These are phyloP conservation scores for Chaetorhynchus papuensis DNA, from an alignment of 2,113 vertebrate genomes.

Conservation along the genomic window DNA sequence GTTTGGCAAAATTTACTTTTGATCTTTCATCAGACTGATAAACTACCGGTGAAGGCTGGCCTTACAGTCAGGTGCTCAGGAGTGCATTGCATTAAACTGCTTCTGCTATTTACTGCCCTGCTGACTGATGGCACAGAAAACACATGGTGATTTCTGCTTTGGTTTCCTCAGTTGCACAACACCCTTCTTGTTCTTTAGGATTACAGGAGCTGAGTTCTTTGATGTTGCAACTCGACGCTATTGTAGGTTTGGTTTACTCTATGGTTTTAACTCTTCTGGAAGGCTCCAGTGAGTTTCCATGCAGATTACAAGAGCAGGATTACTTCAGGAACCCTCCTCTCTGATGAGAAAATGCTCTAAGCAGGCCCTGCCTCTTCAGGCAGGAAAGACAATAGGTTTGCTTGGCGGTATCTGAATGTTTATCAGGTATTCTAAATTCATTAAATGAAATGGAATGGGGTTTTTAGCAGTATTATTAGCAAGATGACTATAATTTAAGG, in stretches of 20 bases:
- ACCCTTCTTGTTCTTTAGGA: not conserved
- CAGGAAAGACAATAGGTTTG: not conserved
- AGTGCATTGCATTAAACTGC: not conserved
- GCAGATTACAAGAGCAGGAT: not conserved
- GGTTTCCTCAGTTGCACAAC: not conserved
- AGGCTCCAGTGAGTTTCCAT: not conserved
- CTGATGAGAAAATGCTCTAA: not conserved
- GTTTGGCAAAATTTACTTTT: not conserved
- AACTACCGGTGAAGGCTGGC: not conserved
- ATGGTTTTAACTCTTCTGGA: not conserved
- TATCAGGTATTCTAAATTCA: slow-evolving; percentile 9
- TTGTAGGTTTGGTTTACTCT: not conserved
- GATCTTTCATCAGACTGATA: not conserved
- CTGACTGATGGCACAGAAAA: not conserved
- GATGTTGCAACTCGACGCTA: not conserved
- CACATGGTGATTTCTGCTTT: not conserved
- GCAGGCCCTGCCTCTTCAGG: not conserved
- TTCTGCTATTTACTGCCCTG: not conserved
- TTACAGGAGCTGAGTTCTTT: not conserved
- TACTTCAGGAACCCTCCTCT: not conserved
- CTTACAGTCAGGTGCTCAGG: not conserved
- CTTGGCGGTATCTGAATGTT: not conserved
- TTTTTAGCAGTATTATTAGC: slow-evolving; percentile 40
- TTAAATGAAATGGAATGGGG: slow-evolving; percentile 11
- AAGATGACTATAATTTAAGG: slow-evolving; percentile 33